Percentiles rank a stretch among this genome's conserved stretches.
These are phyloP conservation scores for Terrapene triunguis DNA, from an alignment of 2,113 vertebrate genomes.

Conservation along the genomic window DNA sequence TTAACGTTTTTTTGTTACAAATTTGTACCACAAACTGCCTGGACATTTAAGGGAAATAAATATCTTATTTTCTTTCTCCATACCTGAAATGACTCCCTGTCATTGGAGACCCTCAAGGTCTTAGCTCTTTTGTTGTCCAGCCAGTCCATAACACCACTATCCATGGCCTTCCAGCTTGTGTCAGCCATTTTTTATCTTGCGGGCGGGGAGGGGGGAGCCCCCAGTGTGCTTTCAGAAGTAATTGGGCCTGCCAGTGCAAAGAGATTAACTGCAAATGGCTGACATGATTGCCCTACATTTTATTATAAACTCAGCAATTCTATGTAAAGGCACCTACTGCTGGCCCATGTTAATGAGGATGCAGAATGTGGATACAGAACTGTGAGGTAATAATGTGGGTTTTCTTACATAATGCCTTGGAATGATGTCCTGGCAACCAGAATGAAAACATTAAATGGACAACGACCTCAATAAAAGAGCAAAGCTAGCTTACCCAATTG, in stretches of 20 bases:
- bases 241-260: not conserved
- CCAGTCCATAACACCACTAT: not conserved
- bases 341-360: not conserved
- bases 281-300: not conserved
- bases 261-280: not conserved
- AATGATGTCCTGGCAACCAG: not conserved
- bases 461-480: not conserved
- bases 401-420: not conserved
- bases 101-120: constrained; percentile 2
- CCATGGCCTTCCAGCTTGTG: not conserved
- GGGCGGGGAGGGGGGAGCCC: not conserved
- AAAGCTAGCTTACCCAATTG: not conserved
- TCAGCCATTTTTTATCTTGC: not conserved
- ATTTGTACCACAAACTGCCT: not conserved
- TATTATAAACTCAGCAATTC: not conserved
- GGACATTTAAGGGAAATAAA: not conserved
- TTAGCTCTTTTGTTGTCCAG: constrained; percentile 34
- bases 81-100: constrained; percentile 36
- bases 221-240: not conserved
- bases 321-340: not conserved
- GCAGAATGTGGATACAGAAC: not conserved
- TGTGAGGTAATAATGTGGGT: not conserved
- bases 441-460: not conserved
- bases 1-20: not conserved
- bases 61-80: not conserved